A percentile compares a stretch with the other conserved stretches of the same genome.
Conservation (phyloP, 2,113 vertebrate genomes). For the Circaetus cinerascens region DNA sequence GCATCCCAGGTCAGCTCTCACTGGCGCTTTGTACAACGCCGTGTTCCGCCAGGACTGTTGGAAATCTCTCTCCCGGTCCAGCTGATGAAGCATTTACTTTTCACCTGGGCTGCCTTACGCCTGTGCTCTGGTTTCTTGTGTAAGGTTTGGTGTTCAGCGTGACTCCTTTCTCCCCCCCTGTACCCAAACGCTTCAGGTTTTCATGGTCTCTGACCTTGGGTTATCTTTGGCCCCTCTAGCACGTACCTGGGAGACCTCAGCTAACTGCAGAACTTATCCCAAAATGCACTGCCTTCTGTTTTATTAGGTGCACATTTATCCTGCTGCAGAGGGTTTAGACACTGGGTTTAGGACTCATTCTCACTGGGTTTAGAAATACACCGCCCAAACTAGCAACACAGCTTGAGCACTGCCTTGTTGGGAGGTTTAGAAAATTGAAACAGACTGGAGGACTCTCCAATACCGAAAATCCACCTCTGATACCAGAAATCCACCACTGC, state of each 20-base stretch:
- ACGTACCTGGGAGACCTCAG: background rate
- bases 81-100: background rate
- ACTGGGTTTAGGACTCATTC: background rate
- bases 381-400: too few relatives aligned
- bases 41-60: background rate
- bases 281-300: background rate
- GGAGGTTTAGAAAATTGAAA: background rate
- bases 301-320: background rate
- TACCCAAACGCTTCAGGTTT: background rate
- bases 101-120: background rate
- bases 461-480: background rate
- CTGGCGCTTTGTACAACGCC: rapidly evolving
- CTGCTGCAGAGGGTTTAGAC: background rate
- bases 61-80: background rate
- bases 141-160: background rate
- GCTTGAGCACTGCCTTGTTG: background rate
- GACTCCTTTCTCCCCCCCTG: background rate
- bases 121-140: background rate
- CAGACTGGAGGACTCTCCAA: background rate
- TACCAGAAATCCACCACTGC: background rate
- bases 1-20: background rate
- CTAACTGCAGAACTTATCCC: background rate
- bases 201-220: background rate
- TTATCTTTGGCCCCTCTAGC: background rate
- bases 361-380: background rate